A percentile compares a stretch with the other conserved stretches of the same genome.
phyloP scores from a whole-genome alignment of 2,113 vertebrate genomes.

The Gila orcuttii region DNA sequence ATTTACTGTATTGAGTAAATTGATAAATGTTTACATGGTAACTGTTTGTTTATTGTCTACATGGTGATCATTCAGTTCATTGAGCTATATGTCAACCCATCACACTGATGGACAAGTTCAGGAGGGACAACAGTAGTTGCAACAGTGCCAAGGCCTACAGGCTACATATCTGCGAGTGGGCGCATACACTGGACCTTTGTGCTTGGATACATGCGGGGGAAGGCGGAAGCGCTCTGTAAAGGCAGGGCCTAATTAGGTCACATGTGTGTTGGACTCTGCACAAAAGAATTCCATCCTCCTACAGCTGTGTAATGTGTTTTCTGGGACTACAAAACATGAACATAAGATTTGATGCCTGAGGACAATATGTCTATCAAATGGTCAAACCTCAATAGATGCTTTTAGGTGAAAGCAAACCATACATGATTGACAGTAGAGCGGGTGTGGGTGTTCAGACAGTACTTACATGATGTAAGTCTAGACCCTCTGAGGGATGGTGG shows the following conservation, averaged over 20 bases:
- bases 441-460: slow-evolving; percentile 29
- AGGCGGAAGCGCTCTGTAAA: slow-evolving; percentile 47
- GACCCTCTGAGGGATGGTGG: background rate
- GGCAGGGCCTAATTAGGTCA: slow-evolving; percentile 57
- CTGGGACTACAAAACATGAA: slow-evolving; percentile 2
- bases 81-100: background rate
- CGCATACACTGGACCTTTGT: slow-evolving; percentile 55
- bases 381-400: background rate
- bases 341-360: slow-evolving; percentile 1
- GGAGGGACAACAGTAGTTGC: background rate
- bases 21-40: background rate
- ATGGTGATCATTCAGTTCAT: slow-evolving; percentile 9
- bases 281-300: slow-evolving; percentile 55
- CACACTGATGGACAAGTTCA: slow-evolving; percentile 22
- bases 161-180: slow-evolving; percentile 44
- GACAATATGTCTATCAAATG: background rate
- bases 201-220: slow-evolving; percentile 54
- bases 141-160: slow-evolving; percentile 34
- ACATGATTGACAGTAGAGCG: background rate
- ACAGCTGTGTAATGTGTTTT: slow-evolving; percentile 43
- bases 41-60: slow-evolving; percentile 12
- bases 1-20: background rate
- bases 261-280: slow-evolving; percentile 51
- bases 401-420: background rate
- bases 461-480: background rate